Percentiles rank a stretch among this genome's conserved stretches.
Evolutionary conservation across 2,113 vertebrate genomes (phyloP).

Genomic region (Polypterus bichir): DNA sequence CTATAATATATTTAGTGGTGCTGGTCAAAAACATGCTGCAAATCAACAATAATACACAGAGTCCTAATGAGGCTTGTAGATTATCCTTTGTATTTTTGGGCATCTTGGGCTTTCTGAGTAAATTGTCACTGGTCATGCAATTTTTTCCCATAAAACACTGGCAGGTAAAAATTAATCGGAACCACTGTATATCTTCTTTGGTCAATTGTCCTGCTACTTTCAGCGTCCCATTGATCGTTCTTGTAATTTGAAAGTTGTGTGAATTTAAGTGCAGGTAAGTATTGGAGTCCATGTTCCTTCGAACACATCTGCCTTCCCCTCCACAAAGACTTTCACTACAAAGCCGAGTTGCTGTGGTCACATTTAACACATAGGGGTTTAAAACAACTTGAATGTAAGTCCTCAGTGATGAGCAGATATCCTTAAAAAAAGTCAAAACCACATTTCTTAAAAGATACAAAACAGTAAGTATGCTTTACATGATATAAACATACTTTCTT

Average conservation of each 20-base stretch:
- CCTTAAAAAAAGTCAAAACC: slow-evolving; percentile 25
- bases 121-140: slow-evolving; percentile 23
- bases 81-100: no score
- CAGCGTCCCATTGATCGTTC: slow-evolving; percentile 32
- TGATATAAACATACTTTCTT: no score
- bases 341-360: slow-evolving; percentile 54
- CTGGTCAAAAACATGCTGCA: no score
- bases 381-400: slow-evolving; percentile 41
- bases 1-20: no score
- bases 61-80: no score
- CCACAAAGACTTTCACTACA: slow-evolving; percentile 54
- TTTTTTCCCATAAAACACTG: slow-evolving; percentile 40
- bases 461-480: no score
- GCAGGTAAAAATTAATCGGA: slow-evolving; percentile 49
- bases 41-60: no score
- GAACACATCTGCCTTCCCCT: slow-evolving; percentile 44
- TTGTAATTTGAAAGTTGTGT: slow-evolving; percentile 36
- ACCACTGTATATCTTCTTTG: slow-evolving; percentile 39
- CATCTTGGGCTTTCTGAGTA: no score
- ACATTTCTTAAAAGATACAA: no score
- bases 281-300: slow-evolving; percentile 53
- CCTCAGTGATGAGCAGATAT: slow-evolving; percentile 44
- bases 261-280: slow-evolving; percentile 65
- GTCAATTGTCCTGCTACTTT: slow-evolving; percentile 41
- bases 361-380: slow-evolving; percentile 64